Conservation (phyloP, 2,888 invertebrate species). For the Papilio protenor region DNA sequence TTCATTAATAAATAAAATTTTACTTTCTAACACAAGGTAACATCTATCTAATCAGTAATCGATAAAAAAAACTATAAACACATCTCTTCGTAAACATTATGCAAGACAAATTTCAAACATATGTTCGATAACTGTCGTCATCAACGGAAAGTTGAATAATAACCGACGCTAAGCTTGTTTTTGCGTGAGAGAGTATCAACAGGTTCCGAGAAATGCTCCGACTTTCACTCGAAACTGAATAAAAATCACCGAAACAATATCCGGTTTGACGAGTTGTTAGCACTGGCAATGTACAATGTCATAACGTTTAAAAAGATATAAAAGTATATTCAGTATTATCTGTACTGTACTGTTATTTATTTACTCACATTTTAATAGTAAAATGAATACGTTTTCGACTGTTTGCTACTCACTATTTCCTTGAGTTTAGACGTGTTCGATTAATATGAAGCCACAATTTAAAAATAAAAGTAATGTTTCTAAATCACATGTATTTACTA, state of each 20-base stretch:
- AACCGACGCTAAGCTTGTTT: slow-evolving; percentile 60
- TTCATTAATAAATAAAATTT: slow-evolving; percentile 13
- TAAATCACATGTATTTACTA: background rate
- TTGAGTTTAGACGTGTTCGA: background rate
- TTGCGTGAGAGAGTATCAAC: slow-evolving; percentile 65
- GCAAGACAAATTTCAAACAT: slow-evolving; percentile 49
- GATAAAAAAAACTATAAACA: slow-evolving; percentile 20
- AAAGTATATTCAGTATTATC: background rate
- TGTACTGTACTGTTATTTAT: background rate
- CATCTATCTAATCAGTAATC: slow-evolving; percentile 3
- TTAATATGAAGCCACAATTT: background rate
- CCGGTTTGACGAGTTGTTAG: slow-evolving; percentile 62
- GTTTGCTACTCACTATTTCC: slow-evolving; percentile 18
- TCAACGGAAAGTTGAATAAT: slow-evolving; percentile 74
- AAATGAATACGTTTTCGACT: background rate
- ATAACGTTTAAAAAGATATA: slow-evolving; percentile 48
- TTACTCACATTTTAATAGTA: background rate
- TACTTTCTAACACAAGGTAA: slow-evolving; percentile 13
- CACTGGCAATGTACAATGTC: slow-evolving; percentile 48
- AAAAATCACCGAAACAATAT: slow-evolving; percentile 67
- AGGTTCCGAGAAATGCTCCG: slow-evolving; percentile 66
- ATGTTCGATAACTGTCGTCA: slow-evolving; percentile 68
- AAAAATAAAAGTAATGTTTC: background rate
- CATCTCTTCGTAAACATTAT: slow-evolving; percentile 40
- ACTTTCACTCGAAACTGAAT: slow-evolving; percentile 72